A percentile compares a stretch with the other conserved stretches of the same genome.
These are phyloP conservation scores for Beris chalybata DNA, from an alignment of 2,888 invertebrate species.

Conservation along the genomic window DNA sequence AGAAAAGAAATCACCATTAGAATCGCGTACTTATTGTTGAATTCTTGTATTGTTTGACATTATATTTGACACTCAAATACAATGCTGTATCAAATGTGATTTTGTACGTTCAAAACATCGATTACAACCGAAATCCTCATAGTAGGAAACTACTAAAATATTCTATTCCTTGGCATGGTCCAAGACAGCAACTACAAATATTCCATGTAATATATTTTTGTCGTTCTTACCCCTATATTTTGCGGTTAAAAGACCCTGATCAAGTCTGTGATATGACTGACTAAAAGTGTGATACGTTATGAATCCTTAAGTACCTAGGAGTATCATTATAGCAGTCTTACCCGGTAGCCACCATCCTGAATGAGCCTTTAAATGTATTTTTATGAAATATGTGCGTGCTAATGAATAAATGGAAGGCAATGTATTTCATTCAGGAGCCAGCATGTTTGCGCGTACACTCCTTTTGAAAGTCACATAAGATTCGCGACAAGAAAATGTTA, in stretches of 20 bases:
- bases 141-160: too few species aligned
- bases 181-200: neutral
- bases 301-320: constrained; percentile 36
- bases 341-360: neutral
- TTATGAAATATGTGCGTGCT: constrained; percentile 38
- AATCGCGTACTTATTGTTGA: too few species aligned
- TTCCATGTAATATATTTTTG: neutral
- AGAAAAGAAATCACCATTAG: too few species aligned
- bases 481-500: too few species aligned
- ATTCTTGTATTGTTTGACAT: too few species aligned
- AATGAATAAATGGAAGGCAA: constrained; percentile 38
- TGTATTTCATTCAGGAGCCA: constrained; percentile 19
- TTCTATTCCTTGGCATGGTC: neutral
- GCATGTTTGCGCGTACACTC: neutral
- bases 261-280: constrained; percentile 1
- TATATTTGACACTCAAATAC: too few species aligned
- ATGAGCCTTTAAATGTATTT: neutral
- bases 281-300: constrained; percentile 36
- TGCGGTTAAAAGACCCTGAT: neutral
- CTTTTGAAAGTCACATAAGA: too few species aligned
- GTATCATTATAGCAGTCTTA: neutral
- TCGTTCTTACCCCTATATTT: neutral
- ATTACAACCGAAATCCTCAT: too few species aligned
- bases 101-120: neutral
- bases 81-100: neutral